Conservation (phyloP, 2,113 vertebrate species). For the Takifugu bimaculatus region DNA sequence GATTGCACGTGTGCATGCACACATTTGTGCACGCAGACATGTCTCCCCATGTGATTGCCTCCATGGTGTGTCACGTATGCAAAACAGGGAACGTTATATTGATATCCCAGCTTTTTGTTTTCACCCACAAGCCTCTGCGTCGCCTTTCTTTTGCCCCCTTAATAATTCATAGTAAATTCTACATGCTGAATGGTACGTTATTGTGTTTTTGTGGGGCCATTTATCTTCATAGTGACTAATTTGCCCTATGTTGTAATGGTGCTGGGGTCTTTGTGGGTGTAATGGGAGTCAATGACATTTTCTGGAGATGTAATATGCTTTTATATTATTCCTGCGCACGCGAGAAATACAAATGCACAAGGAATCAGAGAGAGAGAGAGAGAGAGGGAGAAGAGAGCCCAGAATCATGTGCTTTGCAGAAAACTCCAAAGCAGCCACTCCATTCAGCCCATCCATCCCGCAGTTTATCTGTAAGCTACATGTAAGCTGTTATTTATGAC, state of each 20-base stretch:
- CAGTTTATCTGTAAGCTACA: conserved; percentile 69
- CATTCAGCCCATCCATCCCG: conserved; percentile 42
- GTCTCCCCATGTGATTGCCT: conserved; percentile 23
- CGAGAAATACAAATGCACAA: conserved; percentile 14
- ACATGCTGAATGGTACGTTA: conserved; percentile 53
- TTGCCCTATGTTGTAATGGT: conserved; percentile 54
- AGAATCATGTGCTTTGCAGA: conserved; percentile 15
- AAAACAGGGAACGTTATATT: no score
- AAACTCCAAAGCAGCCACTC: conserved; percentile 35
- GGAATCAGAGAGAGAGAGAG: background rate
- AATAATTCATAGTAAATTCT: conserved; percentile 62
- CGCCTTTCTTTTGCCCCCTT: conserved; percentile 33
- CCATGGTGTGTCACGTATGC: no score
- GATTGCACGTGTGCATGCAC: conserved; percentile 9
- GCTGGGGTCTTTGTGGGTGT: conserved; percentile 51
- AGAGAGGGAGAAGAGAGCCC: conserved; percentile 30
- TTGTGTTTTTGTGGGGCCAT: conserved; percentile 59
- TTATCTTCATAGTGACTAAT: conserved; percentile 65
- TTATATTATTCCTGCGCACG: conserved; percentile 27
- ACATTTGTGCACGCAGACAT: conserved; percentile 19
- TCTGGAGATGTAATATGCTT: conserved; percentile 37
- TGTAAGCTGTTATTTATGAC: conserved; percentile 73
- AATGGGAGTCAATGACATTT: conserved; percentile 66
- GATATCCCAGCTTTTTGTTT: conserved; percentile 8
- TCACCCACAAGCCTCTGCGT: conserved; percentile 16